Percentiles rank a stretch among this genome's conserved stretches.
Evolutionary conservation across 2,888 invertebrate genomes (phyloP).

Genomic region (Paralinhomoeus sp.): DNA sequence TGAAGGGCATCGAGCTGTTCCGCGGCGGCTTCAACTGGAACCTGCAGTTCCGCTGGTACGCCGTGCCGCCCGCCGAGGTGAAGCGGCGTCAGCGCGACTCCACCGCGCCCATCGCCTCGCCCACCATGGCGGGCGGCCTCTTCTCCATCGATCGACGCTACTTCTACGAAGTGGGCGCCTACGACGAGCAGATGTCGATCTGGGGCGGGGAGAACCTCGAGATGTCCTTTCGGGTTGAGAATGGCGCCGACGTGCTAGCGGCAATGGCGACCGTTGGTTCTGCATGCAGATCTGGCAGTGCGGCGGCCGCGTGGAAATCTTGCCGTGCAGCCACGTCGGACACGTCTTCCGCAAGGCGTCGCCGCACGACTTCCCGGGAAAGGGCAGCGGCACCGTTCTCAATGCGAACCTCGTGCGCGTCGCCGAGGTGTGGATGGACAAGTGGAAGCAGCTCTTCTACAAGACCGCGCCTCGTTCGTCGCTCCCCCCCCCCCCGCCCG

Average conservation of each 20-base stretch:
- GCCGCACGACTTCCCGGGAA: slow-evolving; percentile 34
- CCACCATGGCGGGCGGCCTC: slow-evolving; percentile 83
- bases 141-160: slow-evolving; percentile 62
- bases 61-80: slow-evolving; percentile 26
- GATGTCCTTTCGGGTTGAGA: slow-evolving; percentile 58
- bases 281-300: slow-evolving; percentile 26
- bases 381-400: slow-evolving; percentile 26
- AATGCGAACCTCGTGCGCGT: slow-evolving; percentile 32
- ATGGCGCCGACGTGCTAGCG: too few relatives aligned
- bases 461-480: slow-evolving; percentile 21
- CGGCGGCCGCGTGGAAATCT: slow-evolving; percentile 24
- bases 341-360: slow-evolving; percentile 27
- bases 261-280: not conserved
- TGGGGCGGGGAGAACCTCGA: slow-evolving; percentile 98
- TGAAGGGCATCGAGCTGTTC: slow-evolving; percentile 67
- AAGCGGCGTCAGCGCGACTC: slow-evolving; percentile 33
- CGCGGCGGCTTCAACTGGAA: slow-evolving; percentile 98
- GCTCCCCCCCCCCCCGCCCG: too few relatives aligned
- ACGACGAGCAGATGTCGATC: slow-evolving; percentile 47
- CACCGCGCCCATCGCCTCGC: slow-evolving; percentile 46
- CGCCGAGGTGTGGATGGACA: slow-evolving; percentile 36
- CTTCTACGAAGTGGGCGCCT: slow-evolving; percentile 58
- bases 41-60: slow-evolving; percentile 64
- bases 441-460: slow-evolving; percentile 29
- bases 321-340: slow-evolving; percentile 25